Conservation (phyloP, 2,113 vertebrate species). For the Myrmecophaga tridactyla region DNA sequence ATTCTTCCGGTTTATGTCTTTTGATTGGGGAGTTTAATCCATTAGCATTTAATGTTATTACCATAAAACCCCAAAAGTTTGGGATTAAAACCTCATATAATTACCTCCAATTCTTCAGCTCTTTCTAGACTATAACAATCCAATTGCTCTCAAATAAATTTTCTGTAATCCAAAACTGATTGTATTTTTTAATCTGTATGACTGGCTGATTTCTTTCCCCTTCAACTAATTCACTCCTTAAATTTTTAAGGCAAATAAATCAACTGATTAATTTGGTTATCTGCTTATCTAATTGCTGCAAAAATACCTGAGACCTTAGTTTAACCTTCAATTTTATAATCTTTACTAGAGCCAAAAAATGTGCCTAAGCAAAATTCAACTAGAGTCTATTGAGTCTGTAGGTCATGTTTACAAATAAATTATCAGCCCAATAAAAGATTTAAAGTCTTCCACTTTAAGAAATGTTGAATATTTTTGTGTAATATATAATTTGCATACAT, state of each 20-base stretch:
- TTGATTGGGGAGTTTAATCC: too few species aligned
- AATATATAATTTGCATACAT: neutral
- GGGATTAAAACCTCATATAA: neutral
- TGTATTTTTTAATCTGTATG: neutral
- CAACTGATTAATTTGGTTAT: slow-evolving; percentile 7
- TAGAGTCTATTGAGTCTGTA: neutral
- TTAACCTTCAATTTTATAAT: neutral
- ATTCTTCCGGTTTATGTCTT: too few species aligned
- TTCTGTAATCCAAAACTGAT: neutral
- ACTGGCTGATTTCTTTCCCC: neutral
- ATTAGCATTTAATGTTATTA: too few species aligned
- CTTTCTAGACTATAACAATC: neutral
- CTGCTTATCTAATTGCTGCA: slow-evolving; percentile 4
- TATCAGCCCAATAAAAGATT: neutral
- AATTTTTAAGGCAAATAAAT: slow-evolving; percentile 36
- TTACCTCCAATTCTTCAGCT: neutral
- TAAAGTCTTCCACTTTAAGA: neutral
- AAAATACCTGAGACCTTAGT: neutral
- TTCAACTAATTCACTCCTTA: slow-evolving; percentile 41
- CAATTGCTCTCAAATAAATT: neutral
- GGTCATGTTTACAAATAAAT: slow-evolving; percentile 19
- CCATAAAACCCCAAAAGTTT: neutral
- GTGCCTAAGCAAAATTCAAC: neutral
- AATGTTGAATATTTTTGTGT: neutral
- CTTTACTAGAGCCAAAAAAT: neutral